Conservation (phyloP, 2,888 invertebrate species). For the Tethea ocularis region DNA sequence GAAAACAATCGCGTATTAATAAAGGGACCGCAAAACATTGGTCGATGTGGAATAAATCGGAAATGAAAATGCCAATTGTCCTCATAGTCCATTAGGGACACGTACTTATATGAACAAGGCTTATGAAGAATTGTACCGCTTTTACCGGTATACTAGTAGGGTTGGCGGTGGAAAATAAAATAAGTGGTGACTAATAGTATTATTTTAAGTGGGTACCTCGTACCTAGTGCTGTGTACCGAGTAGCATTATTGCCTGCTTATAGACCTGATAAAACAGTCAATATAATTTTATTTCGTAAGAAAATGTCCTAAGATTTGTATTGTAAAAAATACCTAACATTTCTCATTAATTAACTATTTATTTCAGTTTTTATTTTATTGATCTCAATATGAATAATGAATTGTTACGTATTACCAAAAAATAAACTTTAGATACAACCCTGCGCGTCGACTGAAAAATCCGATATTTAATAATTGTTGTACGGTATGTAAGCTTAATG, state of each 20-base stretch:
- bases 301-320: too few species aligned
- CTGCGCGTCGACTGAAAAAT: conserved; percentile 44
- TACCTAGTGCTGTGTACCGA: too few species aligned
- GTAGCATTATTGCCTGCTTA: too few species aligned
- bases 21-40: conserved; percentile 59
- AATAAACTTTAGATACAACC: conserved; percentile 25
- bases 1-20: conserved; percentile 75
- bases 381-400: too few species aligned
- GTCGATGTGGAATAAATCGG: conserved; percentile 49
- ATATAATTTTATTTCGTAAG: too few species aligned
- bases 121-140: conserved; percentile 33
- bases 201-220: too few species aligned
- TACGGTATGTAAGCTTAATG: conserved; percentile 75
- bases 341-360: too few species aligned
- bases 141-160: conserved; percentile 34
- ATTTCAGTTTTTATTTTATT: too few species aligned
- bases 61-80: conserved; percentile 53
- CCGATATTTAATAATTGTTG: conserved; percentile 62
- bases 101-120: conserved; percentile 40
- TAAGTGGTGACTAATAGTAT: too few species aligned
- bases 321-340: too few species aligned
- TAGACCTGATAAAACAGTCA: too few species aligned
- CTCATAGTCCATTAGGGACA: conserved; percentile 62
- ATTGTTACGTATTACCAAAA: too few species aligned
- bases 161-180: conserved; percentile 27